phyloP scores from a whole-genome alignment of 2,113 vertebrate genomes.

The Callorhinus ursinus region DNA sequence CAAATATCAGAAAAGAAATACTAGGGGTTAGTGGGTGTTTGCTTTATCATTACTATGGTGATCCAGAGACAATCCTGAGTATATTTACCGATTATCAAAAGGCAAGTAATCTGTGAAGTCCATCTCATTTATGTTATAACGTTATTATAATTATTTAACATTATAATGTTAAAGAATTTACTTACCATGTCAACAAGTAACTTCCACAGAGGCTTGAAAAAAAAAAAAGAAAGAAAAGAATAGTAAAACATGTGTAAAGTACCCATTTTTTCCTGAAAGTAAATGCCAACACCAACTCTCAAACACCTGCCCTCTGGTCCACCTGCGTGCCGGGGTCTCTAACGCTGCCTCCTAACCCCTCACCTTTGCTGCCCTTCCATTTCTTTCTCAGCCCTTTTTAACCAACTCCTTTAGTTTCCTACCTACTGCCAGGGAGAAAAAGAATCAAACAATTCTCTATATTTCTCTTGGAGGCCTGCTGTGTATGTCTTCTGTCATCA shows the following conservation, averaged over 20 bases:
- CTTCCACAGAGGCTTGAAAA: constrained; percentile 89
- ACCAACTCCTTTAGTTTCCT: background rate
- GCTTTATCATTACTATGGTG: background rate
- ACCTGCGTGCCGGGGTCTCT: rapidly evolving
- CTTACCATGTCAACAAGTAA: constrained; percentile 90
- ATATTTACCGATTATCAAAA: constrained; percentile 7
- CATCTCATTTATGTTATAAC: background rate
- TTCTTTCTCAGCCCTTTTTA: background rate
- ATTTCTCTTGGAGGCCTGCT: background rate
- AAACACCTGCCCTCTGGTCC: background rate
- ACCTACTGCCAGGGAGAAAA: background rate
- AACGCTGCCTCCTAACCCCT: background rate
- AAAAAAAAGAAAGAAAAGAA: background rate
- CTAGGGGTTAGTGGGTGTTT: background rate
- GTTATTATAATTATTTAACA: background rate
- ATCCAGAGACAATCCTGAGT: background rate
- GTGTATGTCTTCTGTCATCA: background rate
- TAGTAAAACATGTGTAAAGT: background rate
- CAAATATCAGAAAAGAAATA: background rate
- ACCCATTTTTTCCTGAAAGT: background rate
- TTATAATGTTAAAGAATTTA: constrained; percentile 47
- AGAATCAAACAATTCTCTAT: background rate
- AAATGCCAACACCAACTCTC: background rate
- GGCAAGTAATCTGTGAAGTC: background rate
- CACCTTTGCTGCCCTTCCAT: background rate